Evolutionary conservation across 2,797 vertebrate species (phyloP).

Genomic region (Bradypodion ventrale): DNA sequence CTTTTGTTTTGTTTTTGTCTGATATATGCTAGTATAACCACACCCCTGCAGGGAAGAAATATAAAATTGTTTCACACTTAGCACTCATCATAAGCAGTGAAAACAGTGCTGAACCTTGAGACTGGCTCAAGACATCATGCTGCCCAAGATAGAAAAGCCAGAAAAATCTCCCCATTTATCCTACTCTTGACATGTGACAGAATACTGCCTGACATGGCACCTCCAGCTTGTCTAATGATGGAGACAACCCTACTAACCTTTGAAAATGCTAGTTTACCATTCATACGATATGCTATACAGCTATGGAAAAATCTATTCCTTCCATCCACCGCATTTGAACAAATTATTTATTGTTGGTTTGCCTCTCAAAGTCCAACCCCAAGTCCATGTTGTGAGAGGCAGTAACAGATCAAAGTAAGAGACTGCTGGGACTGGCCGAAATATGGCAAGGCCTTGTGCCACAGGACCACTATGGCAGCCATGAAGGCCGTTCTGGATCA

Average conservation of each 20-base stretch:
- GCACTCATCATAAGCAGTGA: slow-evolving; percentile 8
- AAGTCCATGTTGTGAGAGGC: no score
- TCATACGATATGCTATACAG: not conserved
- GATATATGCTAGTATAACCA: no score
- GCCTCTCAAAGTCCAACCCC: no score
- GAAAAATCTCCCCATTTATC: not conserved
- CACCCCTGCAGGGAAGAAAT: not conserved
- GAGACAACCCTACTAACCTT: not conserved
- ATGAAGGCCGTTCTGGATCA: no score
- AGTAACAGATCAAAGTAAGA: no score
- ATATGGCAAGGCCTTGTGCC: no score
- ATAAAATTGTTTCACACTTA: not conserved
- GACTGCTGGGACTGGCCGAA: no score
- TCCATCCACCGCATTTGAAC: not conserved
- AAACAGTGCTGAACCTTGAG: not conserved
- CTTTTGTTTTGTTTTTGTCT: no score
- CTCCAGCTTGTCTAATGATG: not conserved
- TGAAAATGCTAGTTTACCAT: not conserved
- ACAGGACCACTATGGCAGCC: no score
- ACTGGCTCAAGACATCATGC: not conserved
- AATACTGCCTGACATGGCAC: not conserved
- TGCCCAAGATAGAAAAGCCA: not conserved
- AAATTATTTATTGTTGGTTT: not conserved
- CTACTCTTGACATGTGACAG: not conserved
- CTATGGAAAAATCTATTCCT: not conserved